A percentile compares a stretch with the other conserved stretches of the same genome.
Evolutionary conservation across 2,797 vertebrate genomes (phyloP).

Genomic region (Aulostomus chinensis): DNA sequence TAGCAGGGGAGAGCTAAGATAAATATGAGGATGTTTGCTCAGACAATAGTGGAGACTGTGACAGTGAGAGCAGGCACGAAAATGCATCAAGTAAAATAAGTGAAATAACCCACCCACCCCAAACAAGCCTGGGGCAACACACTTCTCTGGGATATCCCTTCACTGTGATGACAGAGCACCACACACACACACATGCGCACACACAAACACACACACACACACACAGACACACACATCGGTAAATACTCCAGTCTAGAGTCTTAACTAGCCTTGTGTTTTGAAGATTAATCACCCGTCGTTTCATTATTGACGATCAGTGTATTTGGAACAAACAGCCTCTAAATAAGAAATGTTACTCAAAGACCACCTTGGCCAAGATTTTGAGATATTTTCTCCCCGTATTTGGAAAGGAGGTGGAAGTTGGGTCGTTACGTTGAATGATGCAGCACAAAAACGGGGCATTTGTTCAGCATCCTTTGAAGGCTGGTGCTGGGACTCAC

Average conservation of each 20-base stretch:
- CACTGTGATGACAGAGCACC: constrained; percentile 10
- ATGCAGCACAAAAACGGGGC: neutral
- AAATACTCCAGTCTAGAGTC: constrained; percentile 24
- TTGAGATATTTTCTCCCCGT: constrained; percentile 9
- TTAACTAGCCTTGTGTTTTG: constrained; percentile 48
- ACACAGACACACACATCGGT: constrained; percentile 33
- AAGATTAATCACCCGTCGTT: constrained; percentile 72
- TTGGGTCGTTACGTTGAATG: neutral
- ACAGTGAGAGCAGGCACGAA: neutral
- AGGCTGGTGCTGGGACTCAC: neutral
- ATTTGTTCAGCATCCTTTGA: neutral
- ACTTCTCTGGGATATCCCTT: constrained; percentile 26
- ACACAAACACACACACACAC: too few species aligned
- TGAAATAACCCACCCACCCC: neutral
- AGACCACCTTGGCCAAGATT: constrained; percentile 20
- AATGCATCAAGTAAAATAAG: neutral
- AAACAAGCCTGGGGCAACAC: constrained; percentile 5
- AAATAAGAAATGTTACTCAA: constrained; percentile 67
- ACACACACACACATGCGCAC: constrained; percentile 7
- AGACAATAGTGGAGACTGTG: neutral
- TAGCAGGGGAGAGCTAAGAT: neutral
- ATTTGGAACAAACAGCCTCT: constrained; percentile 67
- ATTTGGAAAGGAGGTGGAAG: neutral
- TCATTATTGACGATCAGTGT: constrained; percentile 74
- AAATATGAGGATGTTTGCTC: neutral